Evolutionary conservation across 2,113 vertebrate genomes (phyloP).

Genomic region (Paratilapia polleni): DNA sequence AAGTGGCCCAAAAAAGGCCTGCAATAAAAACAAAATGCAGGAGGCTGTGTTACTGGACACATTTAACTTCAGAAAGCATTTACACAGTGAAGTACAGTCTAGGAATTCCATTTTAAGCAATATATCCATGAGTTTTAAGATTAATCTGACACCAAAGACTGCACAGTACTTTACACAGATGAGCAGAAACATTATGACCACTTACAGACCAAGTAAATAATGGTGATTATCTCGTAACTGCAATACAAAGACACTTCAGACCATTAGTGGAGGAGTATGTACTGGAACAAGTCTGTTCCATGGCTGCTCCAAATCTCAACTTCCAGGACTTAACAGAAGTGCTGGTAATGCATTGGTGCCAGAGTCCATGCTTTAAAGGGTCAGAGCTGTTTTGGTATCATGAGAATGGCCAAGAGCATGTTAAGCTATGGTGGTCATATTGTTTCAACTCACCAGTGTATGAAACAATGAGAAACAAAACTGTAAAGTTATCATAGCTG

Average conservation of each 20-base stretch:
- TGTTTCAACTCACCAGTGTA: background rate
- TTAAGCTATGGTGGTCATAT: background rate
- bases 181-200: background rate
- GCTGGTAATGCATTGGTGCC: background rate
- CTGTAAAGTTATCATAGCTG: background rate
- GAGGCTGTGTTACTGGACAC: too few species aligned
- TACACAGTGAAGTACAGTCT: background rate
- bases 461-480: background rate
- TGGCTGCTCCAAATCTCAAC: background rate
- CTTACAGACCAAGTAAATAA: background rate
- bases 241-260: background rate
- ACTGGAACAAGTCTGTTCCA: background rate
- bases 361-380: background rate
- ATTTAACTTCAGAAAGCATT: background rate
- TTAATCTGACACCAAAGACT: background rate
- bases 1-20: too few species aligned
- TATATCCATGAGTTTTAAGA: background rate
- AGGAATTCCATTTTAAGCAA: background rate
- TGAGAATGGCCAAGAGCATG: accelerated
- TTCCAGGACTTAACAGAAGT: too few species aligned
- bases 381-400: background rate
- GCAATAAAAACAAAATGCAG: too few species aligned
- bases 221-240: background rate
- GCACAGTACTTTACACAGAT: too few species aligned
- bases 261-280: background rate